Evolutionary conservation across 92 coral and sea anemone species (phyloP).

Genomic region (Epizoanthus scotinus): DNA sequence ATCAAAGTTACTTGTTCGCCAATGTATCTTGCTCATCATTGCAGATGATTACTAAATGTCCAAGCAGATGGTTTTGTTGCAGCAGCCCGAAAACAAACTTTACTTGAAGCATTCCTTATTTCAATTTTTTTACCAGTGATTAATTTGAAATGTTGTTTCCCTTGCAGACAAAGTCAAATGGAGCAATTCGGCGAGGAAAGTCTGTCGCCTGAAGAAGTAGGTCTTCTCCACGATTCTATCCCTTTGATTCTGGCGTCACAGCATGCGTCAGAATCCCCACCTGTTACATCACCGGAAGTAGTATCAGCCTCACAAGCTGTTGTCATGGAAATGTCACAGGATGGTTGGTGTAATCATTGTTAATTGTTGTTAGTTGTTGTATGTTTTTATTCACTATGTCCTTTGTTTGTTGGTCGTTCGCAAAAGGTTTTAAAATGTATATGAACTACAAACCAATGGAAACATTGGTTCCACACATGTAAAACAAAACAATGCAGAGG

Average conservation of each 20-base stretch:
- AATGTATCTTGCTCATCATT: not conserved
- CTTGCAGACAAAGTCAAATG: constrained; percentile 77
- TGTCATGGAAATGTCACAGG: constrained; percentile 25
- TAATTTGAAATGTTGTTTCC: not conserved
- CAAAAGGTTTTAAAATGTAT: too few species aligned
- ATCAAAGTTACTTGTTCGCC: too few species aligned
- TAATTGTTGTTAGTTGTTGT: too few species aligned
- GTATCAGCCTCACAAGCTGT: constrained; percentile 4
- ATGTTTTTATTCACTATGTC: too few species aligned
- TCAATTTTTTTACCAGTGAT: not conserved
- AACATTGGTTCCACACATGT: too few species aligned
- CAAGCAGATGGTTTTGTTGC: too few species aligned
- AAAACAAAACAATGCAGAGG: too few species aligned
- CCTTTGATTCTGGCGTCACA: constrained; percentile 52
- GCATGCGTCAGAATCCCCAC: constrained; percentile 24
- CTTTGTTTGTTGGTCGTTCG: too few species aligned
- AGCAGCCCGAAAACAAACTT: too few species aligned
- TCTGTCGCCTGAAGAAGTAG: constrained; percentile 68
- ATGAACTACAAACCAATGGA: too few species aligned
- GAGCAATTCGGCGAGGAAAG: constrained; percentile 60
- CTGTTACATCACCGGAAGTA: constrained; percentile 1
- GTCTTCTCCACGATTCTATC: constrained; percentile 51
- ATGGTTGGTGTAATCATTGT: not conserved
- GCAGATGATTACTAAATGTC: not conserved
- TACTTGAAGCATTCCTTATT: too few species aligned